These are phyloP conservation scores for Ceyx cyanopectus DNA, from an alignment of 2,113 vertebrate genomes.

Conservation along the genomic window DNA sequence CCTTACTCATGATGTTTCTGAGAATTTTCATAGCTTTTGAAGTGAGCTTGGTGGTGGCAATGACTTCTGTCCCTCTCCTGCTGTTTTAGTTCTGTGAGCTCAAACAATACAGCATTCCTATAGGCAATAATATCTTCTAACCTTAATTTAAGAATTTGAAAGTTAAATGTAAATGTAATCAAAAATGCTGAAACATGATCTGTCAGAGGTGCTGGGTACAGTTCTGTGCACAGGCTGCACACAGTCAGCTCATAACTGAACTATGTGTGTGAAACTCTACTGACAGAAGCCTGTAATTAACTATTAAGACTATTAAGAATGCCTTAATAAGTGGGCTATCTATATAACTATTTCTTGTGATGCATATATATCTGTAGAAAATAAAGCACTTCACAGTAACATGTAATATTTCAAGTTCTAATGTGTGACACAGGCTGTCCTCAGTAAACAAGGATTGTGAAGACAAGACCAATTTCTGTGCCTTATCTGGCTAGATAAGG, in stretches of 20 bases:
- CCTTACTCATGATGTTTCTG: too few relatives aligned
- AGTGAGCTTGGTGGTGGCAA: too few relatives aligned
- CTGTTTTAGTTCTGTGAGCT: neutral
- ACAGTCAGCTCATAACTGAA: neutral
- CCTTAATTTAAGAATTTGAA: neutral
- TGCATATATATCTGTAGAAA: neutral
- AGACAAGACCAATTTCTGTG: neutral
- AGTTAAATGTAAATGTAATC: neutral
- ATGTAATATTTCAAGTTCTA: neutral
- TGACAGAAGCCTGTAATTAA: neutral
- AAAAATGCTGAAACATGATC: neutral
- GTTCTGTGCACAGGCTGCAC: neutral
- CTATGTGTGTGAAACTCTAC: neutral
- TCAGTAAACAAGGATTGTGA: neutral
- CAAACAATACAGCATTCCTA: neutral
- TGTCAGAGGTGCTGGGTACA: neutral
- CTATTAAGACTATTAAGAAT: neutral
- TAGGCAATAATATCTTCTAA: neutral
- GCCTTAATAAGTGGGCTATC: neutral
- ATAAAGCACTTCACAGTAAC: neutral
- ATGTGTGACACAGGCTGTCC: neutral
- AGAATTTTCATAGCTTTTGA: too few relatives aligned
- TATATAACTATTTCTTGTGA: neutral
- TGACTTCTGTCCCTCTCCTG: too few relatives aligned
- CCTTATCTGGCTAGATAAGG: neutral